Conservation (phyloP, 1,140 invertebrate genomes). For the Artemia franciscana region DNA sequence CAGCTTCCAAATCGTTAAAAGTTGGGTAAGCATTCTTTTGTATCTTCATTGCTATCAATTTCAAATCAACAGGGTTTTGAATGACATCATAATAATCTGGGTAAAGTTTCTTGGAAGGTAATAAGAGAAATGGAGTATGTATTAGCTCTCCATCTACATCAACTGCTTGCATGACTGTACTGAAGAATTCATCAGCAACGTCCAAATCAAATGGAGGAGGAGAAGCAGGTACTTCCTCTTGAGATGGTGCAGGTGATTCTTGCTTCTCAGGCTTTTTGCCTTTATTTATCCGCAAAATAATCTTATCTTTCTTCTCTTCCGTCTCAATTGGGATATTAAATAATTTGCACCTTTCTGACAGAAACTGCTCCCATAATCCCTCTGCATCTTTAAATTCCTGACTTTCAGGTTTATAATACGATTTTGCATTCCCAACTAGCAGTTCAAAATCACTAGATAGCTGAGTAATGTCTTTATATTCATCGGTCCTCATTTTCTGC, state of each 20-base stretch:
- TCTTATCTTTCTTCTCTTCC: conserved; percentile 28
- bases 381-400: conserved; percentile 69
- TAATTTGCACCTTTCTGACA: conserved; percentile 27
- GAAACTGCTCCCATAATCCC: conserved; percentile 67
- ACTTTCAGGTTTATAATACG: conserved; percentile 53
- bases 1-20: conserved; percentile 63
- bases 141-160: conserved; percentile 50
- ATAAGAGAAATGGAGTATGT: conserved; percentile 59
- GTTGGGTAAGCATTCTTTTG: conserved; percentile 51
- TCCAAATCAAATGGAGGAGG: conserved; percentile 44
- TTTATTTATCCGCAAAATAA: conserved; percentile 30
- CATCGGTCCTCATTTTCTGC: conserved; percentile 86
- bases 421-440: conserved; percentile 70
- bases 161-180: conserved; percentile 49
- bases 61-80: conserved; percentile 81
- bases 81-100: conserved; percentile 94
- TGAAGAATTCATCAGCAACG: conserved; percentile 54
- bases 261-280: conserved; percentile 13
- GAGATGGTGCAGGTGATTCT: conserved; percentile 21
- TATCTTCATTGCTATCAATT: conserved; percentile 73
- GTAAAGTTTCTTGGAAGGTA: conserved; percentile 73
- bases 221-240: conserved; percentile 23
- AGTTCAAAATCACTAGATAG: conserved; percentile 62
- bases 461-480: conserved; percentile 71
- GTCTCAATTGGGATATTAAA: conserved; percentile 22